These are phyloP conservation scores for Orthosia gracilis DNA, from an alignment of 2,888 invertebrate genomes.

Conservation along the genomic window DNA sequence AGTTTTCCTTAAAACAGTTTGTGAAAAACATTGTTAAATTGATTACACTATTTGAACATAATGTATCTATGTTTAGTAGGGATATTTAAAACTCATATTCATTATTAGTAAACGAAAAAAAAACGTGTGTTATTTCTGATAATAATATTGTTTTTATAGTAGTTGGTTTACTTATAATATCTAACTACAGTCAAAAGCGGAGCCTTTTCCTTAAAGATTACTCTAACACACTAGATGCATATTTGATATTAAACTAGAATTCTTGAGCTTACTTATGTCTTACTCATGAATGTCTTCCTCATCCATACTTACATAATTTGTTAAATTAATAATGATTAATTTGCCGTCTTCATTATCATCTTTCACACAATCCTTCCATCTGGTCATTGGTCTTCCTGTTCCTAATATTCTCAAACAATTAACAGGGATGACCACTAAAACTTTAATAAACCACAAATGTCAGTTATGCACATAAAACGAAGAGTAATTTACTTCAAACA, in stretches of 20 bases:
- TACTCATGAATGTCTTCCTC: too few species aligned
- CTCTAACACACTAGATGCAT: too few species aligned
- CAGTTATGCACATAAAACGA: slow-evolving; percentile 12
- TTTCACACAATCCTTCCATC: too few species aligned
- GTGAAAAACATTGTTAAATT: slow-evolving; percentile 27
- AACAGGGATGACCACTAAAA: background rate
- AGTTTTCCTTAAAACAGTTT: slow-evolving; percentile 38
- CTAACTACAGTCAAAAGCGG: background rate
- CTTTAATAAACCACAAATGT: background rate
- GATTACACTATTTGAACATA: background rate
- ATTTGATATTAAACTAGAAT: too few species aligned
- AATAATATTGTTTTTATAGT: background rate
- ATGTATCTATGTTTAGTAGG: background rate
- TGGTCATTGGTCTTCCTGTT: too few species aligned
- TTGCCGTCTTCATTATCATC: too few species aligned
- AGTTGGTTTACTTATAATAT: background rate
- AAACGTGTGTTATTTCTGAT: background rate
- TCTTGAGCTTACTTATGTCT: too few species aligned
- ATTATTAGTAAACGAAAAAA: background rate
- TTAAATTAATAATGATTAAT: too few species aligned
- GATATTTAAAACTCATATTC: slow-evolving; percentile 5
- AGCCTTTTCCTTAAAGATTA: too few species aligned
- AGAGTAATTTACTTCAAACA: background rate
- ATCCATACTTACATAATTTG: background rate
- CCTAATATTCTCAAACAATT: background rate